phyloP scores from a whole-genome alignment of 2,113 vertebrate species.

The Heterotilapia buettikoferi region DNA sequence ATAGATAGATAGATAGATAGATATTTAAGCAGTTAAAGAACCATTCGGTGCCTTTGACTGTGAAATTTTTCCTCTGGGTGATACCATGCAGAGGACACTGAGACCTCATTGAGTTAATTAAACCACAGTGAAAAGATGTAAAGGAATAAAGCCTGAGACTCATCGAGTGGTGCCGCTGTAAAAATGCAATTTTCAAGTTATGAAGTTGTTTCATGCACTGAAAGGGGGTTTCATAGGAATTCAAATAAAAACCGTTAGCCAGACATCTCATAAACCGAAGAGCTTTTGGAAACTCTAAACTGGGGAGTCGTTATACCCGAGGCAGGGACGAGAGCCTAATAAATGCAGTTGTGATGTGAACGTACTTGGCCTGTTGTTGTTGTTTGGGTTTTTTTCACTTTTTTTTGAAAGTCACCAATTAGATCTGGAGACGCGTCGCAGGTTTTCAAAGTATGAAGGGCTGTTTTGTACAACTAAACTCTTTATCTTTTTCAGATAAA shows the following conservation, averaged over 20 bases:
- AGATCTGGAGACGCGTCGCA: background rate
- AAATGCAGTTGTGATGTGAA: background rate
- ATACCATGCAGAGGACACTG: slow-evolving; percentile 39
- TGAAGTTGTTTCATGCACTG: slow-evolving; percentile 38
- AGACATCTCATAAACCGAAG: slow-evolving; percentile 28
- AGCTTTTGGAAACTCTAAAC: background rate
- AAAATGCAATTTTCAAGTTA: slow-evolving; percentile 39
- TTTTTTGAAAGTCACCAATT: background rate
- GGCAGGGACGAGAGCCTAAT: background rate
- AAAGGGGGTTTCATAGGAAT: slow-evolving; percentile 40
- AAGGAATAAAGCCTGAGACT: slow-evolving; percentile 24
- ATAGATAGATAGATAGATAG: background rate
- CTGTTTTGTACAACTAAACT: background rate
- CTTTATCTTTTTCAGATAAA: background rate
- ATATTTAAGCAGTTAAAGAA: background rate
- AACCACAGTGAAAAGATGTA: slow-evolving; percentile 38
- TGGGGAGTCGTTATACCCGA: background rate
- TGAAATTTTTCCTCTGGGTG: slow-evolving; percentile 28
- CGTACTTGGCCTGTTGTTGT: background rate
- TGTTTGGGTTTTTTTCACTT: background rate
- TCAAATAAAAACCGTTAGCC: slow-evolving; percentile 36
- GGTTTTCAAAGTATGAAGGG: background rate
- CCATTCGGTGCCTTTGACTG: background rate
- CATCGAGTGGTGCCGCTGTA: background rate
- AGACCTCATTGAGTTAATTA: slow-evolving; percentile 57